Base-by-base conservation (phyloP, 2,113 vertebrate species). In the Apaloderma vittatum region DNA sequence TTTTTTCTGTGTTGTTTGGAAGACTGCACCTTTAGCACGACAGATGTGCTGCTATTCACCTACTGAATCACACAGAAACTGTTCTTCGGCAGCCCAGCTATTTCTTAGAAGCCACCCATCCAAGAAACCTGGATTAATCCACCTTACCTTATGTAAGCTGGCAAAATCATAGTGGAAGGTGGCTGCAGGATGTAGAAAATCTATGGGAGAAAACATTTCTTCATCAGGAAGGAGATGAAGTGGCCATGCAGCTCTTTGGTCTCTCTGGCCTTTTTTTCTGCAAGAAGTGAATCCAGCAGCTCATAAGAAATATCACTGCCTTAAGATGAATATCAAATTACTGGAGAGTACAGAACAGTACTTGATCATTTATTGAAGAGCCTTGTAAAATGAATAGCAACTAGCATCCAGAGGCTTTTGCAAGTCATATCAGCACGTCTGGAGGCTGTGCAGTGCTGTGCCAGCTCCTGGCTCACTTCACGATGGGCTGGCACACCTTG, bases 401-500 rank as follows among this genome's bases (percentile, higher is more conserved):
- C 73, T 40, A 74, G 8, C 22, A 81, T 58, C 52, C 65, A 79
- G 94, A 59, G 70, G 86, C 78, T 92, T 81, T 73, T 91, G 79
- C 73, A 83, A 71, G 73, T 45, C 66, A 2, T 3, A 18, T n/a
- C 58, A 19, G 8, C 8, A 61, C 43, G 52, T 22, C 36, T 86
- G 48, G 70, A 57, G 89, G 71, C 67, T 83, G n/a, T 57, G 40
- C 62, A 78, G 76, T 6, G 46, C 16, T 52, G 18, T 75, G 86
- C 82, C 96, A 82, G 82, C 43, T 43, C 2, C 80, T 68, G 81
- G 49, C 67, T 94, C 57, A 2, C 48, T 74, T 46, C 68, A 43
- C 10, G n/a, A 27, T 27, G 73, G 67, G 90, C 94, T 94, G 93
- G 75, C 81, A 96, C 80, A 81, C 76, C 71, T 87, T 89, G 82